A percentile compares a stretch with the other conserved stretches of the same genome.
Conservation (phyloP, 2,888 invertebrate genomes). For the Cynaeus angustus region DNA sequence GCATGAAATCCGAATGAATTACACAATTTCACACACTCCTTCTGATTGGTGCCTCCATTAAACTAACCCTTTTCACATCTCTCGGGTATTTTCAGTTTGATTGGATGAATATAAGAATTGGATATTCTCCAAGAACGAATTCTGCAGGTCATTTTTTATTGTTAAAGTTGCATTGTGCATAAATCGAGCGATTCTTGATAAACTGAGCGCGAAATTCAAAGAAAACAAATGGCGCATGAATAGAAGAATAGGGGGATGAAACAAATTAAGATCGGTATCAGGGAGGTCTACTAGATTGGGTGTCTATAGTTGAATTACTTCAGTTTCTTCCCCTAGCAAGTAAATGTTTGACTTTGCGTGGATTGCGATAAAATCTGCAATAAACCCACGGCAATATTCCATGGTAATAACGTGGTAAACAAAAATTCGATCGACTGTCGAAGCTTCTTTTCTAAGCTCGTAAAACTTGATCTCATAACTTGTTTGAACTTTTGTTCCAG, state of each 20-base stretch:
- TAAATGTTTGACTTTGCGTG: conserved; percentile 50
- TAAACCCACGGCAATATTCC: conserved; percentile 20
- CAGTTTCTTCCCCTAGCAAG: conserved; percentile 51
- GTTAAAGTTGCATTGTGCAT: conserved; percentile 24
- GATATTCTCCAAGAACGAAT: background rate
- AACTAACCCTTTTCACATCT: conserved; percentile 20
- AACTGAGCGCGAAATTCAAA: conserved; percentile 49
- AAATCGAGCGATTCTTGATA: conserved; percentile 39
- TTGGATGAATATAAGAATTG: background rate
- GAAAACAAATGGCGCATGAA: conserved; percentile 51
- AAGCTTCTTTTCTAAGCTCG: conserved; percentile 3
- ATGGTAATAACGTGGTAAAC: conserved; percentile 21
- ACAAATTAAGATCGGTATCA: conserved; percentile 62
- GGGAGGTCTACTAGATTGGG: conserved; percentile 57
- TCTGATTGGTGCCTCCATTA: conserved; percentile 28
- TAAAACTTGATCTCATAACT: conserved; percentile 11
- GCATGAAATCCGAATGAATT: conserved; percentile 40
- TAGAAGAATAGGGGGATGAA: conserved; percentile 57
- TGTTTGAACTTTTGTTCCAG: conserved; percentile 13
- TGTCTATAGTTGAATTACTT: conserved; percentile 59
- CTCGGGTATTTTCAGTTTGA: background rate
- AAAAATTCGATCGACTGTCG: conserved; percentile 23
- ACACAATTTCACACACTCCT: conserved; percentile 38
- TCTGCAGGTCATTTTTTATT: conserved; percentile 3
- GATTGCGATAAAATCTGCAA: conserved; percentile 40